Conservation (phyloP, 2,797 vertebrate genomes). For the Yasuhikotakia modesta region DNA sequence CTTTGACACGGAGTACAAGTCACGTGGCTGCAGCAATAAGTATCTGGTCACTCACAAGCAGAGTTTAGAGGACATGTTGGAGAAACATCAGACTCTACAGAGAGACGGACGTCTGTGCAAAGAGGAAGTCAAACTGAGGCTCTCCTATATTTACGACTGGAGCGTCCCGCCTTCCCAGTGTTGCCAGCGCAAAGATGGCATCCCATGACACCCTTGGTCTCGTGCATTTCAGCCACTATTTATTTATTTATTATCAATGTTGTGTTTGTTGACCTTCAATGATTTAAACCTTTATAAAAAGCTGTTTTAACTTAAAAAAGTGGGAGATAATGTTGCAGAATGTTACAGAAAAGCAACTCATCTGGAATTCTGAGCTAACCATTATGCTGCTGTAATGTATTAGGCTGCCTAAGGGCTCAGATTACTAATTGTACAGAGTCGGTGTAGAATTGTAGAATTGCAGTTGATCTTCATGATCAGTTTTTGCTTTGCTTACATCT, state of each 20-base stretch:
- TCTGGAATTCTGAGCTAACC: neutral
- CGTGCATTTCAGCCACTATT: constrained; percentile 27
- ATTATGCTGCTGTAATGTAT: neutral
- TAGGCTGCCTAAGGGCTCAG: neutral
- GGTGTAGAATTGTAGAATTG: neutral
- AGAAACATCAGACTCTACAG: constrained; percentile 91
- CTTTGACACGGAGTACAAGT: constrained; percentile 97
- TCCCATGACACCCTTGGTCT: constrained; percentile 78
- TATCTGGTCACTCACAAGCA: constrained; percentile 97
- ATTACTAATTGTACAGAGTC: neutral
- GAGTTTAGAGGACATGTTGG: constrained; percentile 96
- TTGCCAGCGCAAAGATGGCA: constrained; percentile 94
- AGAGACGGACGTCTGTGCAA: constrained; percentile 87
- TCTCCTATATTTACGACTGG: constrained; percentile 97
- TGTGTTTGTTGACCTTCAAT: constrained; percentile 16
- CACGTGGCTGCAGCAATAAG: constrained; percentile 94
- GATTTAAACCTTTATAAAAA: constrained; percentile 11
- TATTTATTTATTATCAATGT: constrained; percentile 52
- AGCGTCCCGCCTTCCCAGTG: constrained; percentile 95
- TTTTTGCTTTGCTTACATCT: neutral
- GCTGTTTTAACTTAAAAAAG: constrained; percentile 8
- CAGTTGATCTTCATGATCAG: neutral
- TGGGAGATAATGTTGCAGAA: neutral
- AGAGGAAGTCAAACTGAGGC: constrained; percentile 88
- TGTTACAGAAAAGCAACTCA: constrained; percentile 2